phyloP scores from a whole-genome alignment of 92 coral and sea anemone genomes.

The Umimayanthus kanabou region DNA sequence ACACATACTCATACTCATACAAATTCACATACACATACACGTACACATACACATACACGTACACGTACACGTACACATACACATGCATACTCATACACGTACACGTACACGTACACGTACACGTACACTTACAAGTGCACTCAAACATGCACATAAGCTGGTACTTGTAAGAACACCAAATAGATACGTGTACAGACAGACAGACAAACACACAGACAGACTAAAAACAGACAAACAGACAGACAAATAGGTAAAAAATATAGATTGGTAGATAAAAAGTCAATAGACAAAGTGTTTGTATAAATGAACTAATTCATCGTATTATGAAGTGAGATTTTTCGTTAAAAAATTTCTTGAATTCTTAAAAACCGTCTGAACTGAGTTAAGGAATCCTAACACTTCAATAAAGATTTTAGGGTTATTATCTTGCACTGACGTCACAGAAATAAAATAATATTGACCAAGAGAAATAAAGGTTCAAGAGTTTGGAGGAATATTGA shows the following conservation, averaged over 20 bases:
- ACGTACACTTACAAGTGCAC: background rate
- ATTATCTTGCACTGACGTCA: background rate
- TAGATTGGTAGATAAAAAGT: background rate
- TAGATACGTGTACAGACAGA: background rate
- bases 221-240: background rate
- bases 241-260: background rate
- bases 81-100: background rate
- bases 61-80: background rate
- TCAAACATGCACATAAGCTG: no score
- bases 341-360: background rate
- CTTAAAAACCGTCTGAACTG: background rate
- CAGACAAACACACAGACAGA: background rate
- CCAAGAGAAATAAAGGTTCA: no score
- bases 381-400: no score
- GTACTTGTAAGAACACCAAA: no score
- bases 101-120: background rate
- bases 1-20: background rate
- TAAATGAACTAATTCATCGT: background rate
- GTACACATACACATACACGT: background rate
- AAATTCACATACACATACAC: no score
- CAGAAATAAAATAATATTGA: no score
- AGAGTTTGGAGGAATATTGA: background rate
- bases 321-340: background rate
- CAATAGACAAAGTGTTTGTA: background rate
- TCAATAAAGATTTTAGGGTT: background rate